Conservation (phyloP, 2,888 invertebrate species). For the Lithophane socia region DNA sequence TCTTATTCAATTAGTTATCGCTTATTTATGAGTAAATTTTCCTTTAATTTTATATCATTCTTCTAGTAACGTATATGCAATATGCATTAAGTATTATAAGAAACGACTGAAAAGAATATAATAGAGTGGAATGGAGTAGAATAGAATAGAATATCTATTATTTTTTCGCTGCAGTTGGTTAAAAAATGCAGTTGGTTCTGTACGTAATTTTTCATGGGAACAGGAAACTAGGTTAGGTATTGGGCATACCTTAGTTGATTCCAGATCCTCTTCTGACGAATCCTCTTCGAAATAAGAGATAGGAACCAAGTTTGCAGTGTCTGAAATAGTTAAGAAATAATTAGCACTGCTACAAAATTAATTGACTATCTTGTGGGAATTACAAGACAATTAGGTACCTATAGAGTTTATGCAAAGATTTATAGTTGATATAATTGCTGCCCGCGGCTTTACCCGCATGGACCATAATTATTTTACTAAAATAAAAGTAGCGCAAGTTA, state of each 20-base stretch:
- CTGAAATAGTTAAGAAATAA: slow-evolving; percentile 69
- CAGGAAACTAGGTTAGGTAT: not conserved
- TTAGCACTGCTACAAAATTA: not conserved
- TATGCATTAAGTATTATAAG: slow-evolving; percentile 3
- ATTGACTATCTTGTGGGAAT: too few relatives aligned
- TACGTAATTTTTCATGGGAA: slow-evolving; percentile 12
- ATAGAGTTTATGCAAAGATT: too few relatives aligned
- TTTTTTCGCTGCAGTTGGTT: not conserved
- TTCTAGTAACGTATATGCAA: slow-evolving; percentile 11
- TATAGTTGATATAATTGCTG: too few relatives aligned
- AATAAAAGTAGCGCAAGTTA: too few relatives aligned
- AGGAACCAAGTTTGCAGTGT: slow-evolving; percentile 71
- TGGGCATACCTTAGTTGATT: slow-evolving; percentile 76
- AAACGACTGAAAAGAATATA: not conserved
- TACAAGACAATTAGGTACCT: too few relatives aligned
- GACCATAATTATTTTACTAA: too few relatives aligned
- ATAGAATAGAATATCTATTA: not conserved
- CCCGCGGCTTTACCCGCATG: too few relatives aligned
- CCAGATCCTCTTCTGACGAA: slow-evolving; percentile 80
- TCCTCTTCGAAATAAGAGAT: slow-evolving; percentile 80
- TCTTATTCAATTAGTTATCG: slow-evolving; percentile 11
- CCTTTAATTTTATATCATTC: slow-evolving; percentile 11
- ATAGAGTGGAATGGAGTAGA: not conserved
- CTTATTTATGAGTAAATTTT: slow-evolving; percentile 23
- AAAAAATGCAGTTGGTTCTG: not conserved